Evolutionary conservation across 2,888 invertebrate species (phyloP).

Genomic region (Aporophyla lueneburgensis): DNA sequence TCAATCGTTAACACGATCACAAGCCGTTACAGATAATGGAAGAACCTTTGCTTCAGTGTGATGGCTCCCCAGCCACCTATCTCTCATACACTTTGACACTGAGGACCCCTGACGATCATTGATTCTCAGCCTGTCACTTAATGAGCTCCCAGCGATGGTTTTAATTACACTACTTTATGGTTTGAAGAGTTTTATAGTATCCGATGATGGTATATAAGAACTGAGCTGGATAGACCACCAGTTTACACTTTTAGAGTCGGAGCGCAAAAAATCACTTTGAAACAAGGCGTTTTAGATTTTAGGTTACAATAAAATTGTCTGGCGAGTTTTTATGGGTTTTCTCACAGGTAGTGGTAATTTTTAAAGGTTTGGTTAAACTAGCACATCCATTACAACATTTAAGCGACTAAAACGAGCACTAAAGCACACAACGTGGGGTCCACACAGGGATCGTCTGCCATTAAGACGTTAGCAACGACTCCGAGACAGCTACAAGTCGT

Average conservation of each 20-base stretch:
- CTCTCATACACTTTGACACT: constrained; percentile 36
- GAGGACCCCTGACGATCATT: constrained; percentile 49
- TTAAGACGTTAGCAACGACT: constrained; percentile 29
- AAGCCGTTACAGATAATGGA: constrained; percentile 39
- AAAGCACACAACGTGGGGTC: constrained; percentile 43
- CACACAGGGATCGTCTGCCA: constrained; percentile 49
- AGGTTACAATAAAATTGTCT: constrained; percentile 34
- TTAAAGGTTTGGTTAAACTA: background rate
- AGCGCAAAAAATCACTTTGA: constrained; percentile 13
- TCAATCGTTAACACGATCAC: constrained; percentile 47
- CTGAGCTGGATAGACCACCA: constrained; percentile 1
- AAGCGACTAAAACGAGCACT: constrained; percentile 28
- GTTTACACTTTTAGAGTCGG: background rate
- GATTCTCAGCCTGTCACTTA: constrained; percentile 53
- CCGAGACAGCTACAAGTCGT: constrained; percentile 21
- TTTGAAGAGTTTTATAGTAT: background rate
- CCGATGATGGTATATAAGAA: background rate
- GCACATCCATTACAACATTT: constrained; percentile 36
- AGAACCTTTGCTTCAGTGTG: constrained; percentile 29
- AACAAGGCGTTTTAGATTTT: constrained; percentile 48
- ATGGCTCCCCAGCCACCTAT: constrained; percentile 42
- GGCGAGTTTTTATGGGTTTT: background rate
- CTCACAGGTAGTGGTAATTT: background rate
- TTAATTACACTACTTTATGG: constrained; percentile 24
- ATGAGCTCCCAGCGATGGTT: constrained; percentile 37